These are phyloP conservation scores for Trachemys scripta DNA, from an alignment of 2,113 vertebrate species.

Conservation along the genomic window DNA sequence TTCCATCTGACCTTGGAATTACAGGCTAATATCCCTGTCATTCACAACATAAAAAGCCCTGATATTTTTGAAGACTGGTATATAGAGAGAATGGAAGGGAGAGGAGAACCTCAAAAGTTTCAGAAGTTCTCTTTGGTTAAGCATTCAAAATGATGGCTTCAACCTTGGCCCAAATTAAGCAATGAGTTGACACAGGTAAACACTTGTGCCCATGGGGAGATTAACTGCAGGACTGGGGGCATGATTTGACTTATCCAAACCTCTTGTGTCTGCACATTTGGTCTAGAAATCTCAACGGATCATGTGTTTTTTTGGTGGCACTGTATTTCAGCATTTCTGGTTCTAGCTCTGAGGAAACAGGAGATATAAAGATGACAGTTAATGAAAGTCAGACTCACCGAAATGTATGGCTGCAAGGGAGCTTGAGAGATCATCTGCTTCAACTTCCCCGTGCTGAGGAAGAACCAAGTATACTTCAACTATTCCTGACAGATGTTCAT, in stretches of 20 bases:
- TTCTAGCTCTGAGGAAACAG: background rate
- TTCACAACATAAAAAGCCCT: background rate
- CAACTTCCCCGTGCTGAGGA: background rate
- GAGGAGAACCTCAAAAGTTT: constrained; percentile 19
- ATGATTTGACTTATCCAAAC: rapidly evolving
- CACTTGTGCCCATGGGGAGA: background rate
- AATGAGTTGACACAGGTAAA: rapidly evolving
- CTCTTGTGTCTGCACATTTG: background rate
- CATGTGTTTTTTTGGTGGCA: rapidly evolving
- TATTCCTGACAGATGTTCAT: background rate
- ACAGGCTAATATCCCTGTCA: constrained; percentile 27
- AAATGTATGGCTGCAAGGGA: background rate
- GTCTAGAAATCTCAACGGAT: background rate
- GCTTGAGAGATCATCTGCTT: background rate
- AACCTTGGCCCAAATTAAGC: rapidly evolving
- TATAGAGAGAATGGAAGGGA: background rate
- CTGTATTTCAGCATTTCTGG: background rate
- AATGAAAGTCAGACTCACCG: background rate
- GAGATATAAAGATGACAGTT: background rate
- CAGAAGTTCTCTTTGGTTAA: background rate
- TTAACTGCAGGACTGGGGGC: background rate
- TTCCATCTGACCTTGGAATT: constrained; percentile 44
- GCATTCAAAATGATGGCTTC: rapidly evolving
- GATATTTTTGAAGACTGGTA: background rate
- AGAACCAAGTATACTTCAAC: background rate